Evolutionary conservation across 2,797 vertebrate genomes (phyloP).

Genomic region (Phalloptychus januarius): DNA sequence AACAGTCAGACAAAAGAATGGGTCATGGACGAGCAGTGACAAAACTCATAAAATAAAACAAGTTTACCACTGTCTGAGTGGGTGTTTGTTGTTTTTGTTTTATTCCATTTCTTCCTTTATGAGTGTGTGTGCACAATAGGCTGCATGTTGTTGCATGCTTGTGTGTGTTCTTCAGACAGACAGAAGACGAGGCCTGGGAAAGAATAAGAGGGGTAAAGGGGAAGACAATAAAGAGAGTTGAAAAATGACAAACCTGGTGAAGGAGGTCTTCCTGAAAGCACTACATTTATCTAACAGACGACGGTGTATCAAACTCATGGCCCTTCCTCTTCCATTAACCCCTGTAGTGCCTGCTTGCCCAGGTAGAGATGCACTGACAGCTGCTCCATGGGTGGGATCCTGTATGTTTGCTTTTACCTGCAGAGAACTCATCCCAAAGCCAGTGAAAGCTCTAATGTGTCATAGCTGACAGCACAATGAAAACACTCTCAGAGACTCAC

Average conservation of each 20-base stretch:
- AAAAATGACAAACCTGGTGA: conserved; percentile 74
- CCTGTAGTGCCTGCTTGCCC: conserved; percentile 54
- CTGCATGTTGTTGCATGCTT: conserved; percentile 69
- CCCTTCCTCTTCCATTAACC: conserved; percentile 77
- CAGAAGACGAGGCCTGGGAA: conserved; percentile 54
- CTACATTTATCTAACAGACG: conserved; percentile 73
- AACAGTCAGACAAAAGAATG: conserved; percentile 54
- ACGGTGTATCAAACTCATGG: conserved; percentile 56
- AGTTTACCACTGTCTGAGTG: conserved; percentile 66
- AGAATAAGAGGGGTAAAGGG: conserved; percentile 16
- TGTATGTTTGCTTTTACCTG: conserved; percentile 78
- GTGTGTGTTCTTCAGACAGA: conserved; percentile 60
- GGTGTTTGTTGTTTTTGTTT: conserved; percentile 28
- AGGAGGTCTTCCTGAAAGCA: conserved; percentile 77
- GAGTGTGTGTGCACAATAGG: conserved; percentile 37
- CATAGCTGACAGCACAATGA: conserved; percentile 74
- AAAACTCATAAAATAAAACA: conserved; percentile 81
- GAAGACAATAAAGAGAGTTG: conserved; percentile 56
- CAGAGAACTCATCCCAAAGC: conserved; percentile 72
- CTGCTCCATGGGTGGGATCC: conserved; percentile 79
- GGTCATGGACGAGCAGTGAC: conserved; percentile 73
- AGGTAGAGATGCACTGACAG: conserved; percentile 73
- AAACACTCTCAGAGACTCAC: conserved; percentile 67
- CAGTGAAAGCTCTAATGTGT: conserved; percentile 74
- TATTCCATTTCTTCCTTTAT: conserved; percentile 48